Base-by-base conservation (phyloP, 2,797 vertebrate genomes). In the Ptychadena robeensis region DNA sequence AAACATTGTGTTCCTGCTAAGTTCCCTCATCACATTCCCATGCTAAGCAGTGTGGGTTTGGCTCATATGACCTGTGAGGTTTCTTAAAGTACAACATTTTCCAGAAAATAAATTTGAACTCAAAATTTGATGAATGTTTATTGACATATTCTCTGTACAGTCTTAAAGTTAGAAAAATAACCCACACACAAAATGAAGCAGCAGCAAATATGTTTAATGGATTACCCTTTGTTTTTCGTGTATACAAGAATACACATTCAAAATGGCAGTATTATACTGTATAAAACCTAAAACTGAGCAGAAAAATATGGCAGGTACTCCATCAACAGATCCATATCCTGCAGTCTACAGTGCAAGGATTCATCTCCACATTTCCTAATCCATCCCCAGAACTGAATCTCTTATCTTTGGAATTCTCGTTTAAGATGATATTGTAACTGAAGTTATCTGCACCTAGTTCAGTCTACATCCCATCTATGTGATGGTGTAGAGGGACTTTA, bases 221-320 rank as follows among this genome's bases (percentile, higher is more conserved):
- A 8, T 22, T 22, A 10, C 30, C 18, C 28, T 40, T 27, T 9
- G 11, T n/a, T 44, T 30, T n/a, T 18, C 14, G 61, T 37, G 31
- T 68, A 34, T n/a, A 53, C 7, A 22, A 35, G 65, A n/a, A 14
- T 64, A 64, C 37, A 65, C n/a, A 22, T 32, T 14, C 28, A 2
- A 15, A 12, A 61, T n/a, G n/a, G 14, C 38, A 67, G 34, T 27
- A 65, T 25, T 15, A 76, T 6, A 64, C 38, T 40, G 12, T 28
- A 32, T 14, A 37, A 38, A n/a, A 40, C 11, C 15, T 11, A 40
- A 40, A 70, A 67, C 9, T 6, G n/a, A 12, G 28, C 25, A 57
- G 61, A 31, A 75, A 68, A 82, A 81, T 40, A 57, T 40, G 80
- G 64, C 80, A 82, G 64, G 64, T 38, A 68, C 30, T n/a, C 25